Conservation (phyloP, 2,888 invertebrate species). For the Thecocarcelia acutangulata region DNA sequence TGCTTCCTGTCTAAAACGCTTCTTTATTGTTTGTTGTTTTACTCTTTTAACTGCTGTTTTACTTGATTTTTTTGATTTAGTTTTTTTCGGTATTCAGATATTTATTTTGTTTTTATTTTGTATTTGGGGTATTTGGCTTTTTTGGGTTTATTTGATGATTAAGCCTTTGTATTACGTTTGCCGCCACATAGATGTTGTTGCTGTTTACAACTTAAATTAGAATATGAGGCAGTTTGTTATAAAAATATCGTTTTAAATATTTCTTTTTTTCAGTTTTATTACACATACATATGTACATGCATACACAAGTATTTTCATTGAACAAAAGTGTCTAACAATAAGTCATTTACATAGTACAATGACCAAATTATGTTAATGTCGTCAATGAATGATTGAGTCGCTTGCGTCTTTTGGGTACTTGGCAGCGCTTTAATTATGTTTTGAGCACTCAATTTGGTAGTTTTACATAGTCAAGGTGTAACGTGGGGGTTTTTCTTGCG, state of each 20-base stretch:
- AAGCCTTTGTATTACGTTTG: conserved; percentile 10
- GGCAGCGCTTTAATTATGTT: too few species aligned
- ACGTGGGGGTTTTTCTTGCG: too few species aligned
- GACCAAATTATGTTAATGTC: too few species aligned
- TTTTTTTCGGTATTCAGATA: too few species aligned
- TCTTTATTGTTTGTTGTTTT: conserved; percentile 16
- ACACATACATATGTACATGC: too few species aligned
- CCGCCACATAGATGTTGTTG: conserved; percentile 3
- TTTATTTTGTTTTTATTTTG: conserved; percentile 1
- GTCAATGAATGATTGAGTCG: too few species aligned
- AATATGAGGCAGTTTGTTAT: conserved; percentile 27
- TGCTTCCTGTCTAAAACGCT: conserved; percentile 5
- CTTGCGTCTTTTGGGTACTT: too few species aligned
- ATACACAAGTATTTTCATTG: too few species aligned
- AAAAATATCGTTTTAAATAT: conserved; percentile 11
- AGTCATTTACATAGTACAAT: too few species aligned
- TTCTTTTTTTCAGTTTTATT: not conserved
- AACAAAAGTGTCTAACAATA: too few species aligned
- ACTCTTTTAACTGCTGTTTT: conserved; percentile 30
- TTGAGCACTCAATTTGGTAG: too few species aligned
- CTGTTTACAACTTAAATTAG: conserved; percentile 14
- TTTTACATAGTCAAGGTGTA: too few species aligned
- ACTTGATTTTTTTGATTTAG: conserved; percentile 34
- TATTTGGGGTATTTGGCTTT: conserved; percentile 16
- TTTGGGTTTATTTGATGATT: conserved; percentile 10